phyloP scores from a whole-genome alignment of 1,140 invertebrate genomes.

The Plectus sambesii region DNA sequence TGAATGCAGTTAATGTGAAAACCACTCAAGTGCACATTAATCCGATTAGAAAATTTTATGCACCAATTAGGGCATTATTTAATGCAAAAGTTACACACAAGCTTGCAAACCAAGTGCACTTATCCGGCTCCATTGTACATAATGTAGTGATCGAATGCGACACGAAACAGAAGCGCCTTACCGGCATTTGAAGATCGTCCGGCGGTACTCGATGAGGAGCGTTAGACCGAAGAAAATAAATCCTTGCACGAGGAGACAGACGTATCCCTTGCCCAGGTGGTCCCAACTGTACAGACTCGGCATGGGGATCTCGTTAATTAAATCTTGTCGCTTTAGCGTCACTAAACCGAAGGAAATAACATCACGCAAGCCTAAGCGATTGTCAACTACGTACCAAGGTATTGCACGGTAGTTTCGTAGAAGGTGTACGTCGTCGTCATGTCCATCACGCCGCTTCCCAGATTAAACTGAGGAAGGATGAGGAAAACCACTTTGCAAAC shows the following conservation, averaged over 20 bases:
- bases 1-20: background rate
- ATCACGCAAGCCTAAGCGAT: background rate
- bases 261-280: constrained; percentile 53
- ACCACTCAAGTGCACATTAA: constrained; percentile 13
- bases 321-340: constrained; percentile 16
- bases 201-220: constrained; percentile 53
- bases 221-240: constrained; percentile 52
- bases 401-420: constrained; percentile 16
- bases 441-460: constrained; percentile 49
- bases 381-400: constrained; percentile 21
- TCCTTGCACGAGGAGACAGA: constrained; percentile 51
- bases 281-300: constrained; percentile 51
- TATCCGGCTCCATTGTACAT: too few species aligned
- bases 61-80: too few species aligned
- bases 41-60: background rate
- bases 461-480: constrained; percentile 61
- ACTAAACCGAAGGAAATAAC: constrained; percentile 15
- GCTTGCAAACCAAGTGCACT: too few species aligned
- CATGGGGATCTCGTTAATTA: constrained; percentile 24
- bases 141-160: too few species aligned
- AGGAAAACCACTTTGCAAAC: constrained; percentile 58
- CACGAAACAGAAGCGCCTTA: constrained; percentile 19
- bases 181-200: constrained; percentile 47
- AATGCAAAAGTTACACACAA: too few species aligned
- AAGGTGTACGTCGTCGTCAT: constrained; percentile 25